Evolutionary conservation across 2,113 vertebrate species (phyloP).

Genomic region (Gulo gulo): DNA sequence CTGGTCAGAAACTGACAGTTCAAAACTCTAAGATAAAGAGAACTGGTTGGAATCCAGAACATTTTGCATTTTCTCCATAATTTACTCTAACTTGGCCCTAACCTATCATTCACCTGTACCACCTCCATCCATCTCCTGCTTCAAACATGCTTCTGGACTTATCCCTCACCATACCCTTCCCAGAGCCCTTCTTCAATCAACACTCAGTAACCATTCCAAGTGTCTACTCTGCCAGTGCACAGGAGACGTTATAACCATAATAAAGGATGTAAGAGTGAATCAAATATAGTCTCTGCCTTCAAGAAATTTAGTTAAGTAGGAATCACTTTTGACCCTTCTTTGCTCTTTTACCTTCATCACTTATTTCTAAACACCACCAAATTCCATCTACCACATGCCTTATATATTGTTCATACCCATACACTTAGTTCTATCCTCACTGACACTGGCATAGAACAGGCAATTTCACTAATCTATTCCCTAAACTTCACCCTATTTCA

Average conservation of each 20-base stretch:
- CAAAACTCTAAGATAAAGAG: not conserved
- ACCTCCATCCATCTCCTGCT: not conserved
- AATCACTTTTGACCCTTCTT: not conserved
- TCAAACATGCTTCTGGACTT: not conserved
- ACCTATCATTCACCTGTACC: not conserved
- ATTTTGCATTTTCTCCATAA: not conserved
- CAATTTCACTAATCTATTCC: not conserved
- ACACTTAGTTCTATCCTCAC: not conserved
- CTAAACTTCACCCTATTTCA: constrained; percentile 12
- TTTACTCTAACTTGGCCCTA: not conserved
- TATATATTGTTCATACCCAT: not conserved
- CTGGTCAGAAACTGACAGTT: not conserved
- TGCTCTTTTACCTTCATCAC: not conserved
- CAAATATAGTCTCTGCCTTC: not conserved
- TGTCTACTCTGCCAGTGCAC: not conserved
- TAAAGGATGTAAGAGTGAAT: not conserved
- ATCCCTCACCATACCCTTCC: not conserved
- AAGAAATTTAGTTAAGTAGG: not conserved
- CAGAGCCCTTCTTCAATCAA: not conserved
- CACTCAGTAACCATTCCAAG: not conserved
- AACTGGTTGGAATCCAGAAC: not conserved
- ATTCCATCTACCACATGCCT: not conserved
- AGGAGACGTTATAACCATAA: not conserved
- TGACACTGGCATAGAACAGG: not conserved
- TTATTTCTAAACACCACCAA: not conserved